A percentile compares a stretch with the other conserved stretches of the same genome.
These are phyloP conservation scores for Agrilus cyanescens DNA, from an alignment of 2,888 invertebrate genomes.

Conservation along the genomic window DNA sequence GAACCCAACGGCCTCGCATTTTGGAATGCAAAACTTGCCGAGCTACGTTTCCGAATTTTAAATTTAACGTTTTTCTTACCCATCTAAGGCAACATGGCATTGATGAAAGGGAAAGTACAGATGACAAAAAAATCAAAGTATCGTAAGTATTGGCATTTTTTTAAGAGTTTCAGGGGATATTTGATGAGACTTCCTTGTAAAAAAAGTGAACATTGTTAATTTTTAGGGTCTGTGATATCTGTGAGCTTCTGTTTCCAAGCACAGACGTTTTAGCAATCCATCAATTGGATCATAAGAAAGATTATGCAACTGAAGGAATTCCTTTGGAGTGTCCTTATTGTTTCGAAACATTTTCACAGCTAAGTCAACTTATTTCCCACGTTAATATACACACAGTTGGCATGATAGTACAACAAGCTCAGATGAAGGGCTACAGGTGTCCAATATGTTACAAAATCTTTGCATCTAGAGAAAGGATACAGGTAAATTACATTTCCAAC, in stretches of 20 bases:
- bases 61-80: slow-evolving; percentile 21
- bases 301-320: slow-evolving; percentile 18
- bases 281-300: slow-evolving; percentile 23
- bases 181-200: no score
- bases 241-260: slow-evolving; percentile 20
- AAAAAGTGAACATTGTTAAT: no score
- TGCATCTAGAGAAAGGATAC: slow-evolving; percentile 46
- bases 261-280: slow-evolving; percentile 25
- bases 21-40: slow-evolving; percentile 28
- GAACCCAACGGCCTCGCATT: slow-evolving; percentile 19
- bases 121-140: slow-evolving; percentile 16
- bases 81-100: slow-evolving; percentile 25
- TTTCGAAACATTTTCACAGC: slow-evolving; percentile 25
- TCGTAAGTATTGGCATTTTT: neutral
- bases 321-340: slow-evolving; percentile 27
- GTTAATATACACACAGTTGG: slow-evolving; percentile 18
- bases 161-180: no score
- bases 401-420: slow-evolving; percentile 15
- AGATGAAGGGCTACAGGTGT: slow-evolving; percentile 41
- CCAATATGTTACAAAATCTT: slow-evolving; percentile 54
- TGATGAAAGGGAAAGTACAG: slow-evolving; percentile 17
- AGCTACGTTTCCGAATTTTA: slow-evolving; percentile 24
- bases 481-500: slow-evolving; percentile 24
- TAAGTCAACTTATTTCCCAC: slow-evolving; percentile 25
- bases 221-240: no score